Evolutionary conservation across 2,888 invertebrate genomes (phyloP).

Genomic region (Endotricha flammealis): DNA sequence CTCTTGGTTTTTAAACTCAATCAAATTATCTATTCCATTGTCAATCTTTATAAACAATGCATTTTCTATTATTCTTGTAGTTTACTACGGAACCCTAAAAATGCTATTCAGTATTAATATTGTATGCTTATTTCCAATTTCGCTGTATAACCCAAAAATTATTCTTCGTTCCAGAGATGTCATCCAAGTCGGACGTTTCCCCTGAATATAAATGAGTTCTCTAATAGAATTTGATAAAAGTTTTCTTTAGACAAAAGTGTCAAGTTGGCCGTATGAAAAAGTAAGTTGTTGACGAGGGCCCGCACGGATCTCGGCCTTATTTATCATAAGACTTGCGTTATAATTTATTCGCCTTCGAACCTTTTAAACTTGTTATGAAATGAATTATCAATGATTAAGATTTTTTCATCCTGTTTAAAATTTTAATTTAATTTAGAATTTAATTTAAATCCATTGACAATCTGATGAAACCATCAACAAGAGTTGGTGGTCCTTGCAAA

Average conservation of each 20-base stretch:
- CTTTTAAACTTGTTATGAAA: conserved; percentile 2
- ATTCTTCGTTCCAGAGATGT: conserved; percentile 31
- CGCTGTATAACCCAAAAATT: conserved; percentile 23
- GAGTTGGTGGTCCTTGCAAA: no score
- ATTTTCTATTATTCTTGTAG: no score
- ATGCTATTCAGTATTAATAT: no score
- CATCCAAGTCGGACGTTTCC: conserved; percentile 32
- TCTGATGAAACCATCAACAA: no score
- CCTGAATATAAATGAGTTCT: conserved; percentile 51
- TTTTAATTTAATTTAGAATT: not conserved
- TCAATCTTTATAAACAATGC: no score
- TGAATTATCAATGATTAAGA: not conserved
- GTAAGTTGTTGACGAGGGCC: conserved; percentile 33
- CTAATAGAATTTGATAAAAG: conserved; percentile 52
- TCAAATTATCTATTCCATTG: no score
- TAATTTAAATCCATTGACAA: no score
- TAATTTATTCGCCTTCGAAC: conserved; percentile 13
- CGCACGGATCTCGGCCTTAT: conserved; percentile 21
- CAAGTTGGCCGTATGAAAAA: conserved; percentile 36
- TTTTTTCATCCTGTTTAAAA: not conserved
- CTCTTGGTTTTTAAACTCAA: no score
- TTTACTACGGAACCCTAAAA: no score
- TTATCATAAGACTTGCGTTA: conserved; percentile 20
- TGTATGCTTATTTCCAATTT: conserved; percentile 1
- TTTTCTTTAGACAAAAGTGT: conserved; percentile 43